Evolutionary conservation across 2,113 vertebrate genomes (phyloP).

Genomic region (Pogona vitticeps): DNA sequence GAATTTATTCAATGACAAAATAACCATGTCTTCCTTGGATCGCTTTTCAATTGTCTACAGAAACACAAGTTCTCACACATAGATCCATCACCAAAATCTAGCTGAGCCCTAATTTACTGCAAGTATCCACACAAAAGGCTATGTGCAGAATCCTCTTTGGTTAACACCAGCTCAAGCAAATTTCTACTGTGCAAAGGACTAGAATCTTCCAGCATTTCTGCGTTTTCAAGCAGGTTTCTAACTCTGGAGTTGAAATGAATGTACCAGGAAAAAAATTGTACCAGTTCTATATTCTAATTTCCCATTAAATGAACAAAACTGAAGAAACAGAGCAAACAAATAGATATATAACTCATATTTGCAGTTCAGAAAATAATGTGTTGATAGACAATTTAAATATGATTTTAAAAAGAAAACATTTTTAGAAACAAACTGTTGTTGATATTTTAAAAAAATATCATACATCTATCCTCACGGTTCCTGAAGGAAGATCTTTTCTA

Average conservation of each 20-base stretch:
- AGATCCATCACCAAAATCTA: neutral
- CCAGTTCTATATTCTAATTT: neutral
- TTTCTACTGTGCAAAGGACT: neutral
- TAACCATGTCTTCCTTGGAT: neutral
- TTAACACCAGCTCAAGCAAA: too few species aligned
- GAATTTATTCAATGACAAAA: conserved; percentile 28
- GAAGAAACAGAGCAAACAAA: neutral
- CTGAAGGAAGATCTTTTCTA: neutral
- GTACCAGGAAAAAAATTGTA: neutral
- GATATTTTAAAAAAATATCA: neutral
- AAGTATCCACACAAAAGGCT: neutral
- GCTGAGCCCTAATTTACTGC: neutral
- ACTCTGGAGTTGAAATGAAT: too few species aligned
- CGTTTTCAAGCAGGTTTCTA: too few species aligned
- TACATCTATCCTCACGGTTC: neutral
- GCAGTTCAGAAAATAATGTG: neutral
- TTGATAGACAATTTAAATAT: neutral
- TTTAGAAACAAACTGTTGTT: neutral
- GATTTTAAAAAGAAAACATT: neutral
- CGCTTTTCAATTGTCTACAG: neutral
- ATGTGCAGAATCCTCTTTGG: too few species aligned
- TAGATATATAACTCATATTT: neutral
- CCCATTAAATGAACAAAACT: neutral
- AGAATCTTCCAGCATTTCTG: neutral
- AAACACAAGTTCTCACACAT: neutral